phyloP scores from a whole-genome alignment of 2,113 vertebrate genomes.

The Tursiops truncatus region DNA sequence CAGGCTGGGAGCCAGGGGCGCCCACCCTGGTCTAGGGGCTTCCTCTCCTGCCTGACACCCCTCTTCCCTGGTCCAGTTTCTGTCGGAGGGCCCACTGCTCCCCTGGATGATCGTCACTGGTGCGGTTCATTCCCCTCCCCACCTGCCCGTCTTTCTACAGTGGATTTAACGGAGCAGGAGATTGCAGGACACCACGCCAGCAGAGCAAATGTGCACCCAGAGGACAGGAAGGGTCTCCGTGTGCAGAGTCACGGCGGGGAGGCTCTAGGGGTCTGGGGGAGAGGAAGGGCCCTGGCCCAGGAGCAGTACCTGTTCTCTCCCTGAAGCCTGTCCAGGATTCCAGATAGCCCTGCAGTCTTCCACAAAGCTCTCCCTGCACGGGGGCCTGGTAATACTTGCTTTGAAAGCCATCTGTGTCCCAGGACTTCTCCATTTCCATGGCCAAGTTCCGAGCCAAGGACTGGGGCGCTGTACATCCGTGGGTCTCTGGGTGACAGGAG shows the following conservation, averaged over 20 bases:
- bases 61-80: not conserved
- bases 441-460: rapidly evolving
- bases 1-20: not conserved
- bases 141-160: not conserved
- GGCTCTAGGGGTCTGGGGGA: not conserved
- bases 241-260: too few species aligned
- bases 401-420: not conserved
- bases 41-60: not conserved
- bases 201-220: rapidly evolving
- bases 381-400: too few species aligned
- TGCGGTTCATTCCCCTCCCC: not conserved
- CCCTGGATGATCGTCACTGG: not conserved
- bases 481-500: not conserved
- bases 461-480: rapidly evolving
- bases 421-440: not conserved
- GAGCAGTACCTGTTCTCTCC: not conserved
- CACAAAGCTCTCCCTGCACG: not conserved
- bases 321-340: not conserved
- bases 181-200: not conserved
- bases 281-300: not conserved
- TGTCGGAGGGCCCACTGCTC: too few species aligned
- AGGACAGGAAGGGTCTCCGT: not conserved
- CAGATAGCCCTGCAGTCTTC: rapidly evolving
- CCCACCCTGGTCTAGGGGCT: not conserved
- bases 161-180: not conserved